These are phyloP conservation scores for Dascyllus trimaculatus DNA, from an alignment of 2,113 vertebrate species.

Conservation along the genomic window DNA sequence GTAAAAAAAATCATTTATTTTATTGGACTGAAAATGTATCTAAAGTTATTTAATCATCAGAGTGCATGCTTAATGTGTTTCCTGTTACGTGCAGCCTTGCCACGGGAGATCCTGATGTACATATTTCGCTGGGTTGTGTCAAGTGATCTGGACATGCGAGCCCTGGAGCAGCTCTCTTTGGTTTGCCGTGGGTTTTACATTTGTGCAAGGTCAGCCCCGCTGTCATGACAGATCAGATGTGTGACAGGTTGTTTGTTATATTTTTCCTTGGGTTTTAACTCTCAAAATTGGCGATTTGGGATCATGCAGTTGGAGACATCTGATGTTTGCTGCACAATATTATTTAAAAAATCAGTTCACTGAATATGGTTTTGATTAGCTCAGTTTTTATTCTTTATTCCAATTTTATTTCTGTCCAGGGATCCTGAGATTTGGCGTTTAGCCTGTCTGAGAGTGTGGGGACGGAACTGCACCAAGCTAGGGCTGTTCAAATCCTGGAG, in stretches of 20 bases:
- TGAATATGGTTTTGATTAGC: neutral
- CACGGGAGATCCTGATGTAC: constrained; percentile 97
- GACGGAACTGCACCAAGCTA: constrained; percentile 92
- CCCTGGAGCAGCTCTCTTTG: constrained; percentile 94
- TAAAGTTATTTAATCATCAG: neutral
- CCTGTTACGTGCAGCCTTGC: constrained; percentile 85
- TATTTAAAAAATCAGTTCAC: neutral
- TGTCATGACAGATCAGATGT: constrained; percentile 5
- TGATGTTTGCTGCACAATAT: neutral
- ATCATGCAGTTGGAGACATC: neutral
- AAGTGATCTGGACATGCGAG: constrained; percentile 94
- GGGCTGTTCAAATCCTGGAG: constrained; percentile 94
- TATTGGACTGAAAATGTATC: neutral
- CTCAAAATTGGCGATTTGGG: neutral
- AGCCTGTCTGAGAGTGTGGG: constrained; percentile 96
- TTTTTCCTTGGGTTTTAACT: neutral
- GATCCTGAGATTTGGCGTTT: constrained; percentile 98
- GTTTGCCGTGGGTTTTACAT: constrained; percentile 98
- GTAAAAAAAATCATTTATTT: constrained; percentile 74
- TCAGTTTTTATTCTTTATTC: neutral
- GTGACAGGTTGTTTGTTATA: constrained; percentile 1
- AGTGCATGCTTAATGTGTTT: neutral
- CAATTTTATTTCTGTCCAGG: constrained; percentile 78
- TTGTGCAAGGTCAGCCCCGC: constrained; percentile 91
- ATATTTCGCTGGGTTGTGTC: constrained; percentile 99